These are phyloP conservation scores for Rhopalosiphum padi DNA, from an alignment of 1,140 invertebrate species.

Conservation along the genomic window DNA sequence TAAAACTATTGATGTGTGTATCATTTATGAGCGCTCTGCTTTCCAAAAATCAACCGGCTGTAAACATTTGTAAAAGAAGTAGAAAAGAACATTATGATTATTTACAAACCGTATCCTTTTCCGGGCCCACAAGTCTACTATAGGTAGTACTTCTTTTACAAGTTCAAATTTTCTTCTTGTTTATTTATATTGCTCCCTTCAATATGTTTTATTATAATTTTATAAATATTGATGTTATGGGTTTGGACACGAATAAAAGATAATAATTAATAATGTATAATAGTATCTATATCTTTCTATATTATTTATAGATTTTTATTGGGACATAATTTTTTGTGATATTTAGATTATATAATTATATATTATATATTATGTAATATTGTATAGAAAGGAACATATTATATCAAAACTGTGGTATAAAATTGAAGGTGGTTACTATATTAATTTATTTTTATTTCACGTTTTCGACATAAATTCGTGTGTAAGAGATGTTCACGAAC, in stretches of 20 bases:
- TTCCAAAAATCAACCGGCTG: constrained; percentile 40
- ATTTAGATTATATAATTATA: not conserved
- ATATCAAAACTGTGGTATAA: not conserved
- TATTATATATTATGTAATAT: not conserved
- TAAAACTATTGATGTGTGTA: constrained; percentile 22
- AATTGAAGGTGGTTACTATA: not conserved
- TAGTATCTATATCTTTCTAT: no score
- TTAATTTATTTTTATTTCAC: not conserved
- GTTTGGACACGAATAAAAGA: not conserved
- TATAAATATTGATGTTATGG: not conserved
- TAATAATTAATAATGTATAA: no score
- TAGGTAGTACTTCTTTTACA: not conserved
- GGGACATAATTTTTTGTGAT: not conserved
- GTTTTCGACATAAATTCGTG: not conserved
- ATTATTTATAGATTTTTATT: not conserved
- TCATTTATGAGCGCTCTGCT: constrained; percentile 44
- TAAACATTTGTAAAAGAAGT: constrained; percentile 7
- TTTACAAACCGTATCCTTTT: constrained; percentile 40
- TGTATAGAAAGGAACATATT: not conserved
- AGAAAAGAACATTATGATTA: constrained; percentile 28
- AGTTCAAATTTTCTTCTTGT: not conserved
- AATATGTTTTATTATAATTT: not conserved
- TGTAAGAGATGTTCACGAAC: not conserved
- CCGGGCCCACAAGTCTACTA: not conserved
- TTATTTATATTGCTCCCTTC: not conserved